phyloP scores from a whole-genome alignment of 2,113 vertebrate species.

The Garra rufa region DNA sequence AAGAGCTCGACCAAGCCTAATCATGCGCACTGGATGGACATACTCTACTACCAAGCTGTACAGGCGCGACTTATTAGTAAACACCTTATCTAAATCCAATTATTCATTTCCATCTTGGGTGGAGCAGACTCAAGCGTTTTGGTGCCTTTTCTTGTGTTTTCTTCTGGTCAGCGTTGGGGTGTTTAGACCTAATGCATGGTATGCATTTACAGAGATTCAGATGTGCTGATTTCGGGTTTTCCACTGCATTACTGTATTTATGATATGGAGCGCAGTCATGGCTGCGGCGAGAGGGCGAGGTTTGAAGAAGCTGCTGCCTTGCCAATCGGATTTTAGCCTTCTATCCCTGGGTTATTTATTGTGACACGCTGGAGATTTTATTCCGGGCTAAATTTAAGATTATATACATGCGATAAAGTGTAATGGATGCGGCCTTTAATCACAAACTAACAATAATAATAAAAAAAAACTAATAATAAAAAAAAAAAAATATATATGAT shows the following conservation, averaged over 20 bases:
- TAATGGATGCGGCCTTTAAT: background rate
- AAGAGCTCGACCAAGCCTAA: background rate
- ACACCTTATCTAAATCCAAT: slow-evolving; percentile 2
- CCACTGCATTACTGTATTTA: slow-evolving; percentile 28
- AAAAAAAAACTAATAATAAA: background rate
- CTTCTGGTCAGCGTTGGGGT: background rate
- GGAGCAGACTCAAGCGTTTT: background rate
- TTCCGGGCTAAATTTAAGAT: slow-evolving; percentile 47
- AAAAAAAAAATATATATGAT: background rate
- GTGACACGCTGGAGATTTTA: slow-evolving; percentile 44
- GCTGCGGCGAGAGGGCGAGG: slow-evolving; percentile 42
- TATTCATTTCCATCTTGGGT: slow-evolving; percentile 18
- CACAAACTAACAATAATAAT: background rate
- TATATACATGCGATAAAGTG: background rate
- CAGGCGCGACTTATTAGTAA: slow-evolving; percentile 1
- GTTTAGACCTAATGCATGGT: background rate
- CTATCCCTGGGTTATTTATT: slow-evolving; percentile 43
- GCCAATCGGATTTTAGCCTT: slow-evolving; percentile 41
- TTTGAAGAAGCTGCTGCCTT: slow-evolving; percentile 46
- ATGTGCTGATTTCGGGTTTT: slow-evolving; percentile 21
- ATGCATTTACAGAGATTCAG: background rate
- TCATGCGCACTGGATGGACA: background rate
- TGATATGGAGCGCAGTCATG: slow-evolving; percentile 19
- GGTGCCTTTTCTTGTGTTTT: background rate
- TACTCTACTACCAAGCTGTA: background rate